Conservation (phyloP, 2,113 vertebrate species). For the Myiagra hebetior region DNA sequence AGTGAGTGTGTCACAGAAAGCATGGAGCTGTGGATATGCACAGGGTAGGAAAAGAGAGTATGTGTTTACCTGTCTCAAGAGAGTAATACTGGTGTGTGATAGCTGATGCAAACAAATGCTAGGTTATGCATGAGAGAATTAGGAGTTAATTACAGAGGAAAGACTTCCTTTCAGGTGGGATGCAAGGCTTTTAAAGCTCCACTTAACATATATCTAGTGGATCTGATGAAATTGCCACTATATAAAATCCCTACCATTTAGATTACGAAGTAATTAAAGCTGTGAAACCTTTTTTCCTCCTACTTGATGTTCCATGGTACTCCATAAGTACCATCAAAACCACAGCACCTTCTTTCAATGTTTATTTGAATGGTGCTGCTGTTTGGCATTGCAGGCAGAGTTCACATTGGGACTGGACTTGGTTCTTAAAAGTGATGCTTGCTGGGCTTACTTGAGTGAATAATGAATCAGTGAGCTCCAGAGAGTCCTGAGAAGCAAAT, state of each 20-base stretch:
- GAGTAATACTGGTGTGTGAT: background rate
- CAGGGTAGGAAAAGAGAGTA: background rate
- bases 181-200: background rate
- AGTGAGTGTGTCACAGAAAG: background rate
- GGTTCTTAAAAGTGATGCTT: background rate
- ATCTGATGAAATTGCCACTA: background rate
- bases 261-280: background rate
- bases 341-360: background rate
- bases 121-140: background rate
- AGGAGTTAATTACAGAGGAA: background rate
- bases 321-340: background rate
- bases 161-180: background rate
- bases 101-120: background rate
- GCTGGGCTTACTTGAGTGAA: background rate
- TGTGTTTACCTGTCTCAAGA: background rate
- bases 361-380: background rate
- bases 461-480: background rate
- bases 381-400: background rate
- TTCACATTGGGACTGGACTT: background rate
- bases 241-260: background rate
- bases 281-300: background rate
- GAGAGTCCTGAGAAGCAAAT: background rate
- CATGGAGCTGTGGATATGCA: background rate
- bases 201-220: background rate
- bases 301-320: background rate